Percentiles rank a stretch among this genome's conserved stretches.
These are phyloP conservation scores for Sinelater perroti DNA, from an alignment of 2,888 invertebrate species.

Conservation along the genomic window DNA sequence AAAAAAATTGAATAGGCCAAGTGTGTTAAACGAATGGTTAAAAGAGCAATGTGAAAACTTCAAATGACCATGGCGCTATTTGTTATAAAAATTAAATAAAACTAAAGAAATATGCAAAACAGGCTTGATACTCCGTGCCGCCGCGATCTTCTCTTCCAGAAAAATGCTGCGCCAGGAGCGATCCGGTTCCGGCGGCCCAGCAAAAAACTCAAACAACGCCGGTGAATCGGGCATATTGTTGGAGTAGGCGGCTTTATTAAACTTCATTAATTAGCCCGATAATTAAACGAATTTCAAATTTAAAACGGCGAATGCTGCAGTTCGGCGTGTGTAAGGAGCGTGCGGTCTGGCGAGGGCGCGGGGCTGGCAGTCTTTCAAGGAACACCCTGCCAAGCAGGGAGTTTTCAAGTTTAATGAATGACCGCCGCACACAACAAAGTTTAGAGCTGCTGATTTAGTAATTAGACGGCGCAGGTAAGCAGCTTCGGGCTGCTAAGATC, in stretches of 20 bases:
- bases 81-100: too few relatives aligned
- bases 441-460: slow-evolving; percentile 60
- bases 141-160: too few relatives aligned
- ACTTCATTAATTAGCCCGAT: slow-evolving; percentile 50
- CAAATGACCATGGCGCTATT: too few relatives aligned
- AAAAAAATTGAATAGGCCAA: too few relatives aligned
- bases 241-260: slow-evolving; percentile 30
- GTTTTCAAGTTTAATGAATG: slow-evolving; percentile 61
- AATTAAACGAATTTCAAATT: slow-evolving; percentile 50
- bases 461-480: slow-evolving; percentile 58
- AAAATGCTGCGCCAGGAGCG: too few relatives aligned
- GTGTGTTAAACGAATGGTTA: too few relatives aligned
- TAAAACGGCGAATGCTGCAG: slow-evolving; percentile 43
- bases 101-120: too few relatives aligned
- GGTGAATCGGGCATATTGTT: slow-evolving; percentile 47
- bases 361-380: slow-evolving; percentile 38
- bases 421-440: slow-evolving; percentile 59
- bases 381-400: slow-evolving; percentile 44
- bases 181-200: too few relatives aligned
- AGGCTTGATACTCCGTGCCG: too few relatives aligned
- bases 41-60: too few relatives aligned
- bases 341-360: slow-evolving; percentile 38
- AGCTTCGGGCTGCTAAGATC: slow-evolving; percentile 44
- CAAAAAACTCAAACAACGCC: slow-evolving; percentile 28
- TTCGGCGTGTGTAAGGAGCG: slow-evolving; percentile 37